Evolutionary conservation across 1,140 invertebrate genomes (phyloP).

Genomic region (Lepidurus apus): DNA sequence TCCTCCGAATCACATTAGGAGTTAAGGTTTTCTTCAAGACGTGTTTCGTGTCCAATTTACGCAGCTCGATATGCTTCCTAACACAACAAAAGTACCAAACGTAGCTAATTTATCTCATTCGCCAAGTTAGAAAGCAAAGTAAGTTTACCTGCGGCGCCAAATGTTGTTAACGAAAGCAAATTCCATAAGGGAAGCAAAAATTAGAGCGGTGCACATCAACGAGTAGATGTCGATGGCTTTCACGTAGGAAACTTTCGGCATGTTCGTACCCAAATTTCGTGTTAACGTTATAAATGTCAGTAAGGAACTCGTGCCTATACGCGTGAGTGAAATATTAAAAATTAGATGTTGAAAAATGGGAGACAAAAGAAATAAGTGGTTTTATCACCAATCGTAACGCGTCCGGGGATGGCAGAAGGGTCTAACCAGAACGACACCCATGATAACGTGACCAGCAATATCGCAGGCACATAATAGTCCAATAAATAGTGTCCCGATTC

Average conservation of each 20-base stretch:
- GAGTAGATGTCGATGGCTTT: conserved; percentile 87
- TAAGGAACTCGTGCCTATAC: conserved; percentile 71
- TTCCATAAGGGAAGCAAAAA: conserved; percentile 77
- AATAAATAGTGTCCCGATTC: conserved; percentile 70
- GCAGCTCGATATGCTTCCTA: conserved; percentile 71
- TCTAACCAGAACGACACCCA: conserved; percentile 90
- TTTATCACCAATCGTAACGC: conserved; percentile 61
- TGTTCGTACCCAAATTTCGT: conserved; percentile 69
- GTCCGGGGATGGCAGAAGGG: conserved; percentile 72
- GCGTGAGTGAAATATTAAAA: conserved; percentile 24
- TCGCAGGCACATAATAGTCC: conserved; percentile 83
- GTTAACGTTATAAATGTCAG: conserved; percentile 79
- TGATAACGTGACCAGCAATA: conserved; percentile 78
- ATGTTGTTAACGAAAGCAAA: conserved; percentile 87
- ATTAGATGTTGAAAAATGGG: conserved; percentile 46
- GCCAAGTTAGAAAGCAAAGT: not conserved
- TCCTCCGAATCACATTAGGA: conserved; percentile 61
- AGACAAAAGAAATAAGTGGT: conserved; percentile 51
- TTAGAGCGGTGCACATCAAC: conserved; percentile 73
- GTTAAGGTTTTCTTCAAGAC: conserved; percentile 75
- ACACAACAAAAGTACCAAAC: conserved; percentile 37
- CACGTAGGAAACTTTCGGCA: conserved; percentile 85
- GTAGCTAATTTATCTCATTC: conserved; percentile 18
- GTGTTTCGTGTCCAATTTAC: conserved; percentile 75
- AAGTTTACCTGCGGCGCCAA: conserved; percentile 68